Evolutionary conservation across 37 sponge, comb jelly and placozoan genomes (phyloP), one percentile per base, ranked within the genome.

Genomic region (Dysidea cf. avara): DNA sequence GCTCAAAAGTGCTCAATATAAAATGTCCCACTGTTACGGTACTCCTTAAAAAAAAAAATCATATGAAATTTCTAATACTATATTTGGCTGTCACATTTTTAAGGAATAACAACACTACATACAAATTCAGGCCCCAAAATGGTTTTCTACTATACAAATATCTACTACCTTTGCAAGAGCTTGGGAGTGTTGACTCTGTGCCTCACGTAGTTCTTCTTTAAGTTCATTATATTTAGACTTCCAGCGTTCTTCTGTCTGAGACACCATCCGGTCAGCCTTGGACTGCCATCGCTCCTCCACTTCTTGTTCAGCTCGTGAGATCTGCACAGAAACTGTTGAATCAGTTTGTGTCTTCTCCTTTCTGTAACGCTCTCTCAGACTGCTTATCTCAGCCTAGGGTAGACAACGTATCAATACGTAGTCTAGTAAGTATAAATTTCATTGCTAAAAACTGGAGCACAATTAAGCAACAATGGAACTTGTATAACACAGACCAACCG

Each of bases 211-310:
- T 56, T 79, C 80, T 46, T 86, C 86, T 69, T 74, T 69, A 3
- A 79, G 58, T 35, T 96, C 87, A 39, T 77, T 68, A 21, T 75
- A 50, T 70, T 89, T 96, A 53, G 82, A 57, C 43, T 56, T 56
- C 86, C 89, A 88, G 25, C 73, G 52, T 16, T 77, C 83, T 61
- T 95, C 96, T 0, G 78, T 67, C 55, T 83, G 85, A 11, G 39
- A 18, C 35, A 92, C 96, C 80, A 76, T 53, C 20, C 91, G 67
- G 36, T 81, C 78, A 38, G 81, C 43, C 65, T 77, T 81, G 16
- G 1, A 0, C 53, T 65, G 46, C 91, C 94, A 94, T 22, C 85
- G 73, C 39, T 81, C 83, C 68, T 94, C 92, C 28, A 89, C 53
- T 31, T 90, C 92, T 61, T 62, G 36, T 68, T 94, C 94, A 47